Base-by-base conservation (phyloP, 2,797 vertebrate genomes). In the Acipenser oxyrinchus region DNA sequence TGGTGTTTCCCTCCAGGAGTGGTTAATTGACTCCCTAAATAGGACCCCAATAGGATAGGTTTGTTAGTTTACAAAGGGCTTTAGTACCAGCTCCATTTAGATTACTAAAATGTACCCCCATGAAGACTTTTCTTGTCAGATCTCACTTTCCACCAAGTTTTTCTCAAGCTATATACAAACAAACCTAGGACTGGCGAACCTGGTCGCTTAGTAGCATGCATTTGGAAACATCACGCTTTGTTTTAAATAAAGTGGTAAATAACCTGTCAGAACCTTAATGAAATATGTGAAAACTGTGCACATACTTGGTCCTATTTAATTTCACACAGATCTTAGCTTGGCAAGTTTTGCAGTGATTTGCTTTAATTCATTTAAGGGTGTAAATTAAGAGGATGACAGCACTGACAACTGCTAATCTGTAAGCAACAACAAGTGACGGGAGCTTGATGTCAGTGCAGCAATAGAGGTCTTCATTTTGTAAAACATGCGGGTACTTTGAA, bases 321-420 rank as follows among this genome's bases (percentile, higher is more conserved):
- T 70, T 66, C 68, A 75, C 74, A 63, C 67, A 67, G 67, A 66
- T 69, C 72, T 72, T 75, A 71, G 71, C 76, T 70, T 70, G 64
- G 79, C 69, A 79, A 79, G 81, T 72, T 75, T 37, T 63, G 18
- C 18, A 15, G 49, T 72, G 83, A 76, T 79, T 74, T 71, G 73
- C 76, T 79, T 80, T 82, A 81, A 82, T 79, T 82, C 76, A 74
- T 85, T 84, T 88, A 84, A 78, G 82, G 74, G 74, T 77, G 73
- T 77, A 88, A 86, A 88, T 88, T 86, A 88, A 86, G 78, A 75
- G 84, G 82, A 84, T 83, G 78, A 81, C 80, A 85, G 81, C 85
- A 80, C 74, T 83, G 85, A 91, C 82, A 89, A 84, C 81, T 84
- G 81, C 79, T 89, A 88, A 88, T 87, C 83, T 83, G 80, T 79